Evolutionary conservation across 1,140 invertebrate species (phyloP), one percentile per base, ranked within the genome.

Genomic region (Mesaphorura yosii): DNA sequence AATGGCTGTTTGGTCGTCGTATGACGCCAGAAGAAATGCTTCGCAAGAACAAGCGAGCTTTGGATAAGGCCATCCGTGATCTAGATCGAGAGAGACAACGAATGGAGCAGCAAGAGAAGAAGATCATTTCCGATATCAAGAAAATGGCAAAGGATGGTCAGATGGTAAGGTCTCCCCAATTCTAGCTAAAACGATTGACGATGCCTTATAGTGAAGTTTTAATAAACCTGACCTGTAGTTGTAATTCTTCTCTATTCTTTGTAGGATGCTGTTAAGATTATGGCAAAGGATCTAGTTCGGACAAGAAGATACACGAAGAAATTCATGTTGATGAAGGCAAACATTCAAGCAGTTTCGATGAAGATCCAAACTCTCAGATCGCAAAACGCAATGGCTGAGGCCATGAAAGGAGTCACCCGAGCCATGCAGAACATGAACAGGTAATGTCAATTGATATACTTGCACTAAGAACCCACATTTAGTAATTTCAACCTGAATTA

Each of bases 51-150:
- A 94, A 99, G 71, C 76, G 95, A 58, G 91, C 94, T 19, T 75
- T 99, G n/a, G 98, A 93, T 67, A 97, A 95, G 75, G 94, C 95
- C 3, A 96, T 98, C 85, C 74, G 95, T 42, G 95, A 98, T 72
- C 75, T 98, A 45, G 93, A 98, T 66, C 75, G 93, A 46, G 95
- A 98, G 73, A 81, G 84, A 63, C 76, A 80, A 67, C 86, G 90
- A 67, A 96, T 98, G 90, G 95, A 98, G 70, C 87, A 92, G 60
- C 92, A 98, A 67, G 95, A 99, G 68, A 98, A 98, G 68, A 98
- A 98, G 73, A 84, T 98, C 37, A 98, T 98, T 57, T 79, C 79
- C 3, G 95, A 99, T 68, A 98, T 99, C 54, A 98, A 98, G 70
- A 98, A 98, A 75, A 83, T 98, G 74, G 95, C 95, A 2, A 98